Evolutionary conservation across 2,797 vertebrate genomes (phyloP), one percentile per base, ranked within the genome.

Genomic region (Pseudopleuronectes americanus): DNA sequence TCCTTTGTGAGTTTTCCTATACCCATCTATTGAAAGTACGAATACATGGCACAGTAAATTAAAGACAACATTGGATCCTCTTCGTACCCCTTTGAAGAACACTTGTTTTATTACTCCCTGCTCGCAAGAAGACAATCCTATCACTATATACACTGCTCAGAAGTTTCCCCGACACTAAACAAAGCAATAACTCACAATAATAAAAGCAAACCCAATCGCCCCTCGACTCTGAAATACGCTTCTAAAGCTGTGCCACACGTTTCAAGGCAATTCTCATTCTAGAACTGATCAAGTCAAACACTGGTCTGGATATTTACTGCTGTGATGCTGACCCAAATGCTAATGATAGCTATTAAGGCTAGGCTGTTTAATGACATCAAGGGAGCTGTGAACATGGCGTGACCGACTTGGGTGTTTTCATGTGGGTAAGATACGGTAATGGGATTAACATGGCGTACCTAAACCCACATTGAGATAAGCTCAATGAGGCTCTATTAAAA

Each of bases 381-480:
- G 77, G 80, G 84, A 88, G 84, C 84, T 70, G 81, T 74, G 87
- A 90, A 89, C 52, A 80, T 53, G 60, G 77, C 63, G 83, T 87
- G 88, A 89, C 89, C 77, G 61, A 89, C 87, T 87, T 85, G 80
- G 85, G 84, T 91, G 86, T 91, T 91, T 90, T 87, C 79, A 80
- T 89, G 82, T 76, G 83, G 74, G 68, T 80, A 72, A 77, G 84
- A 88, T 82, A 86, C 57, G 23, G 71, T 92, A 93, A 94, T 91
- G 84, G 86, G 93, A 93, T 94, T 94, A 92, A 84, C 85, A 87
- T 69, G 73, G 68, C 85, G 79, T 90, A 92, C 92, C 91, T 93
- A 92, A 93, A 91, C 89, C 87, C 87, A 89, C 89, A 91, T 79
- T 88, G 84, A 92, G 90, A 94, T 90, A 90, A 93, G 87, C 85